Base-by-base conservation (phyloP, 1,140 invertebrate genomes). In the Pogonus chalceus region DNA sequence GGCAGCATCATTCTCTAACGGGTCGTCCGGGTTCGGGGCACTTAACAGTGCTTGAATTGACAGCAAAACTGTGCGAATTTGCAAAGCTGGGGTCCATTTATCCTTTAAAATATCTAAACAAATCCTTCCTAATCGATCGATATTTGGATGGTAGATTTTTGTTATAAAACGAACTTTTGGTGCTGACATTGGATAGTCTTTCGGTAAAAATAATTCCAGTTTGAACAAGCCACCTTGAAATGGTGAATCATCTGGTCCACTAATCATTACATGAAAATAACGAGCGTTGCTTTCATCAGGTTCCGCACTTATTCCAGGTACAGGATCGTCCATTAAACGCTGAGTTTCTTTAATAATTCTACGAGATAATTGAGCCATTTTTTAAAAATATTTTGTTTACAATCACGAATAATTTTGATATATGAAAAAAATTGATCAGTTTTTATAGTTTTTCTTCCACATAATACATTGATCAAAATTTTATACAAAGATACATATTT, bases 1-100 rank as follows among this genome's bases (percentile, higher is more conserved):
- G 53, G 95, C 95, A 56, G 98, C 94, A 76, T 96, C 92, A 76
- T 96, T 97, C 50, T 91, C 92, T 65, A 98, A 74, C 26, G 95
- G 95, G 79, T 98, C 95, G 72, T 98, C 95, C n/a, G 95, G 95
- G 79, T 98, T 98, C 20, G 95, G 95, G 57, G 95, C 94, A 67
- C 92, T 96, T 55, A 98, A 73, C 57, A 98, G 78, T 55, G 95
- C 95, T 76, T 98, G 95, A 76, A 98, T 97, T 18, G 94, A 96
- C 23, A 98, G 76, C 53, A 98, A 76, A 54, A 98, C 94, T 57
- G 95, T 98, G 66, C 95, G 84, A 61, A 98, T 98, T 77, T 98
- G 95, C 61, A 98, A 76, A 4, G 95, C 95, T 47, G 95, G 95
- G 72, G 91, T 96, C 95, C 95, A 98, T 69, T 86, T 88, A 78